These are phyloP conservation scores for Alligator mississippiensis DNA, from an alignment of 2,113 vertebrate species.

Conservation along the genomic window DNA sequence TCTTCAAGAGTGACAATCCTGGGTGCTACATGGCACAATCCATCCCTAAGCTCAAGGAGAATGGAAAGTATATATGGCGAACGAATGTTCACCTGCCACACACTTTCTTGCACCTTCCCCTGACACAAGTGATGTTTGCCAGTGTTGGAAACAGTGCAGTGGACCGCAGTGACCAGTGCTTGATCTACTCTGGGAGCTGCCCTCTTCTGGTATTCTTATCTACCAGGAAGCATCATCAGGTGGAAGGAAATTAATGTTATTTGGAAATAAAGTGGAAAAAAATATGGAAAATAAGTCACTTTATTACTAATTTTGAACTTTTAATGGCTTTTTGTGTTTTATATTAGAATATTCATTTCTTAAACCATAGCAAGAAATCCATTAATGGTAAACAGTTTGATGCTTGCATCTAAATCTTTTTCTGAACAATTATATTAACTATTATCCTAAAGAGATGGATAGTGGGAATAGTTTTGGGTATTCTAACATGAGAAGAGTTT, in stretches of 20 bases:
- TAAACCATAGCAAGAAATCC: not conserved
- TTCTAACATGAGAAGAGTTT: not conserved
- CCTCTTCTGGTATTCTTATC: not conserved
- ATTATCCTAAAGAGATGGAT: not conserved
- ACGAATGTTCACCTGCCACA: not conserved
- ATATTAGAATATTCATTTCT: not conserved
- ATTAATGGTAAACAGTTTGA: not conserved
- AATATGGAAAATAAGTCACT: fast-evolving
- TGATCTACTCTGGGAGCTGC: not conserved
- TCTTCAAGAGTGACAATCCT: not conserved
- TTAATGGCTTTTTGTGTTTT: not conserved
- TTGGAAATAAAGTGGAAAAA: not conserved
- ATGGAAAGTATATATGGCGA: fast-evolving
- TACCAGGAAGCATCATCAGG: not conserved
- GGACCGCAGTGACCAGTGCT: not conserved
- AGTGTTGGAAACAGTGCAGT: fast-evolving
- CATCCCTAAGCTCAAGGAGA: not conserved
- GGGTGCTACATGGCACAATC: fast-evolving
- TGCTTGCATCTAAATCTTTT: not conserved
- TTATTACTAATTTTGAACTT: not conserved
- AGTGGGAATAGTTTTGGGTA: not conserved
- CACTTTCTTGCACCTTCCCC: not conserved
- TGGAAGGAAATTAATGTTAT: not conserved
- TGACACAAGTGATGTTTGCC: not conserved
- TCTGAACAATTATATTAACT: not conserved